Evolutionary conservation across 2,113 vertebrate species (phyloP).

Genomic region (Hypanus sabinus): DNA sequence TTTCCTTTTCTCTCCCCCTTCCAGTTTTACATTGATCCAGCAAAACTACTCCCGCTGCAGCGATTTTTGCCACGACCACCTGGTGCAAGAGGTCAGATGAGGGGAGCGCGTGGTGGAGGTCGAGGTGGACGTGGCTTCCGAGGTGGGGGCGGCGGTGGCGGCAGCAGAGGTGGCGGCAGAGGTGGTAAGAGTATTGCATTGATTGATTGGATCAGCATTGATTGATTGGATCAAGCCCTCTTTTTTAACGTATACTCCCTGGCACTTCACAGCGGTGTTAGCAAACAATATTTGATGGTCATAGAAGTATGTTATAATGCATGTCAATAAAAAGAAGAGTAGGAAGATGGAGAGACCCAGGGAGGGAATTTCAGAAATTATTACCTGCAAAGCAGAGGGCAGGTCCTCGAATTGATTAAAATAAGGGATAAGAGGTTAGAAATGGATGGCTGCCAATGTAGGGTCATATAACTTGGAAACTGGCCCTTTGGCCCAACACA

Average conservation of each 20-base stretch:
- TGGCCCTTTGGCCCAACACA: too few relatives aligned
- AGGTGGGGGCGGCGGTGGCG: constrained; percentile 53
- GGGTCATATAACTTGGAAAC: too few relatives aligned
- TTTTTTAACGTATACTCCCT: neutral
- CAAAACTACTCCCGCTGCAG: constrained; percentile 86
- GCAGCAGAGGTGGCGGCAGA: constrained; percentile 44
- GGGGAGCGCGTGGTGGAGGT: constrained; percentile 76
- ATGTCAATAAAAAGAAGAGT: too few relatives aligned
- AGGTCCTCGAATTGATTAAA: neutral
- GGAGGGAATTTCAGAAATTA: too few relatives aligned
- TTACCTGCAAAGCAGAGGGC: too few relatives aligned
- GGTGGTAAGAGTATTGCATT: constrained; percentile 49
- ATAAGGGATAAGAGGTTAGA: neutral
- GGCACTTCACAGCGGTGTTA: neutral
- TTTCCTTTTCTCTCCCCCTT: neutral
- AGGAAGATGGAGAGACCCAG: too few relatives aligned
- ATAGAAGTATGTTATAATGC: too few relatives aligned
- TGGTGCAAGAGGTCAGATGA: constrained; percentile 79
- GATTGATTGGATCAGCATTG: neutral
- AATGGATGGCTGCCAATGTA: neutral
- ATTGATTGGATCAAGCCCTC: too few relatives aligned
- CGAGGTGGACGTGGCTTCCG: constrained; percentile 65
- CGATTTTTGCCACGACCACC: constrained; percentile 89
- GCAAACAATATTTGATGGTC: too few relatives aligned
- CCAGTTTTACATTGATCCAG: constrained; percentile 94